Base-by-base conservation (phyloP, 2,113 vertebrate species). In the Turnix velox region DNA sequence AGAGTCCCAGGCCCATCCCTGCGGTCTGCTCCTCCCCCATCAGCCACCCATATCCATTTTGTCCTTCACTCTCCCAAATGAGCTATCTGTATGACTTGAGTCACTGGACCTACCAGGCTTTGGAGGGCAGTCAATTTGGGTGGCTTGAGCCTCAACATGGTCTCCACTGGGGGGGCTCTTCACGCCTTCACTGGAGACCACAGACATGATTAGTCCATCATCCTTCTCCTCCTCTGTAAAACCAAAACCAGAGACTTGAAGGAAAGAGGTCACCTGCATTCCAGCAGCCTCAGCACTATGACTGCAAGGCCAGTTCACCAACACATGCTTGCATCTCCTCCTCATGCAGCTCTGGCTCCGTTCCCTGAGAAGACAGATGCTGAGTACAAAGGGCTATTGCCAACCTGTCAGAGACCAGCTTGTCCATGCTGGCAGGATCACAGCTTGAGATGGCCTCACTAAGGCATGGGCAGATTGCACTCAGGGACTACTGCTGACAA, bases 141-240 rank as follows among this genome's bases (percentile, higher is more conserved):
- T 62, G 79, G 86, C 63, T 35, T 94, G 90, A 84, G 65, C 63
- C 69, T 97, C 95, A 0, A 93, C 84, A 6, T 37, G 95, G 87
- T 97, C 96, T 80, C 95, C 92, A 5, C 49, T 92, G 39, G 65
- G 91, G 17, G 96, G 85, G 27, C 82, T 96, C 83, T 97, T 97
- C 49, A 69, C 30, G 33, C 71, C 91, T 93, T 97, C 95, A 3
- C 87, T 94, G 12, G 95, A 96, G 84, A 97, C 87, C 74, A 94
- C 40, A 0, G 96, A 94, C 90, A 97, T 95, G 0, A 93, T 87
- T 17, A 97, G 33, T 14, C 93, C 94, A 0, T 97, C 97, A 33
- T 97, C 96, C 74, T 97, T 97, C 78, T 97, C 96, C 46, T 97
- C 96, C 78, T 97, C 97, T 97, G 94, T 52, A 81, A 83, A 87